Evolutionary conservation across 2,113 vertebrate species (phyloP), one percentile per base, ranked within the genome.

Genomic region (Pampusana beccarii): DNA sequence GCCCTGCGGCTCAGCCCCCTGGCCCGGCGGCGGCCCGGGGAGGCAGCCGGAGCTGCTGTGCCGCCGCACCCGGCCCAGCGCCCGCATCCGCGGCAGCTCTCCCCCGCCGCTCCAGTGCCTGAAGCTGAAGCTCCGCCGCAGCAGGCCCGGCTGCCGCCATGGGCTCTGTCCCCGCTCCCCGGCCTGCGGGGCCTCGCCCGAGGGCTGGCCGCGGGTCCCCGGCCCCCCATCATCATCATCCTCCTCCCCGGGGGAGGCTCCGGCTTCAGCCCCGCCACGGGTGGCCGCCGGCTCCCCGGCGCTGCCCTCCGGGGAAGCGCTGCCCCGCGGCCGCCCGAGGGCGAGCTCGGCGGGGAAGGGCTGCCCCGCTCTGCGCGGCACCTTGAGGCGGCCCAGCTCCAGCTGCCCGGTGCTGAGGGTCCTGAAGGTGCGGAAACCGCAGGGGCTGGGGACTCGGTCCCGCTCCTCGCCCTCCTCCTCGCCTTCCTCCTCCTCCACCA

Each of bases 361-460:
- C 8, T 81, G 97, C 54, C 73, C 90, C 9, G 54, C 57, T 56
- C 96, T 97, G 60, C 97, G 72, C 58, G 97, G 94, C 11, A 98
- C 88, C 86, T 98, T 98, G 13, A 99, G 97, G 29, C 98, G 97
- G 23, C 98, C 98, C 51, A 99, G 98, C 95, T 99, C 99, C 97
- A 99, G 98, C 96, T 99, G 99, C 16, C 99, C 99, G 0, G 98
- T 99, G 98, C 99, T 99, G 83, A 98, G 99, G 8, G 99, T 98
- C 90, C 99, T 96, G 97, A 99, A 99, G 79, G 98, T 98, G 93
- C 99, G 98, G 87, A 98, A 97, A 60, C 96, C 96, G 57, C 97
- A 93, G 36, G 96, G 98, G 1, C 97, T 89, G 17, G 96, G 92
- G 6, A 92, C 85, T 8, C 75, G 44, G 65, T 95, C 92, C 73